Percentiles rank a stretch among this genome's conserved stretches.
phyloP scores from a whole-genome alignment of 2,113 vertebrate genomes.

The Sclerurus mexicanus region DNA sequence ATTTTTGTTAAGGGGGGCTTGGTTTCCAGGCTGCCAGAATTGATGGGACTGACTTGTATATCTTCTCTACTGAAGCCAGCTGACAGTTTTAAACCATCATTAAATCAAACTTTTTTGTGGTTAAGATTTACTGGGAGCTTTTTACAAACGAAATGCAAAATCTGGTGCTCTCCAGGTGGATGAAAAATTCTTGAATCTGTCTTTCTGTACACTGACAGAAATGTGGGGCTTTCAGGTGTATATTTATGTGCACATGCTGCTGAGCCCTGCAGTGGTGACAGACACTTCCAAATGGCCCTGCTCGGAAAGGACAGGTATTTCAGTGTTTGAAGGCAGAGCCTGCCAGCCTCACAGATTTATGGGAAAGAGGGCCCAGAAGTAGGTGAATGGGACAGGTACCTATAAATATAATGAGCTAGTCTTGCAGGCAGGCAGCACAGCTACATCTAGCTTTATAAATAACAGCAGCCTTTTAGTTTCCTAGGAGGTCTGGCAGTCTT shows the following conservation, averaged over 20 bases:
- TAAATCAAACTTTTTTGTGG: conserved; percentile 2
- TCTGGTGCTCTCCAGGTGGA: background rate
- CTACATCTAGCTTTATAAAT: conserved; percentile 33
- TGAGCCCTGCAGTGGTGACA: background rate
- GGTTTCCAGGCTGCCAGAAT: background rate
- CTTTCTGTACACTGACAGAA: background rate
- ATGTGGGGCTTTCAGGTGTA: background rate
- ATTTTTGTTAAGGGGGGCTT: background rate
- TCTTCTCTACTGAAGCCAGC: conserved; percentile 22
- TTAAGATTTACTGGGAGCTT: conserved; percentile 5
- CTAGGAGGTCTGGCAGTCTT: conserved; percentile 52
- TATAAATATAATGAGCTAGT: conserved; percentile 3
- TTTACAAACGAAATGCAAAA: conserved; percentile 23
- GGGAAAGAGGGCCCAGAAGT: background rate
- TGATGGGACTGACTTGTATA: background rate
- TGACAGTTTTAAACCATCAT: conserved; percentile 25
- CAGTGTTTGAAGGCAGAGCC: background rate
- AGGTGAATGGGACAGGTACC: conserved; percentile 38
- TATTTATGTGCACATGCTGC: background rate
- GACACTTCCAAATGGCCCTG: background rate
- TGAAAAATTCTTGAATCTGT: background rate
- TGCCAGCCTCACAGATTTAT: background rate
- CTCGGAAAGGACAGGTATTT: background rate
- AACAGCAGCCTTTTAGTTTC: conserved; percentile 47
- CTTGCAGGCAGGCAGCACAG: background rate